Evolutionary conservation across 2,888 invertebrate species (phyloP).

Genomic region (Busseola fusca): DNA sequence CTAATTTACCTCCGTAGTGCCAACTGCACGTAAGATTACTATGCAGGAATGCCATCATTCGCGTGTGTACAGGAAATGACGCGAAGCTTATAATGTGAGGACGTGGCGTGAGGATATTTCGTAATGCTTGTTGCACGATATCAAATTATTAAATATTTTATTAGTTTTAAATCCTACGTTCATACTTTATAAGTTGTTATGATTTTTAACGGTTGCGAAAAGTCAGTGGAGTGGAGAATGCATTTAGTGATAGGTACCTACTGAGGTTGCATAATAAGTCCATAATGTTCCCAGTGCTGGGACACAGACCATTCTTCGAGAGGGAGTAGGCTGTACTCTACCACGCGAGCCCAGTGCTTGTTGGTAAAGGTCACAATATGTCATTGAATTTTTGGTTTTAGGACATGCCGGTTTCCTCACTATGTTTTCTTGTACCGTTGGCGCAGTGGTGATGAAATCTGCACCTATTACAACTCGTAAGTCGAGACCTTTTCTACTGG

Average conservation of each 20-base stretch:
- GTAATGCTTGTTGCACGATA: conserved; percentile 39
- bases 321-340: neutral
- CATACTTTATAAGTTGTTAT: conserved; percentile 9
- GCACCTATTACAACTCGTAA: neutral
- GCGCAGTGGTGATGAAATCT: neutral
- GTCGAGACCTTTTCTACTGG: neutral
- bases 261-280: neutral
- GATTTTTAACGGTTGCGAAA: conserved; percentile 2
- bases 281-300: neutral
- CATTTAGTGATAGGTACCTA: neutral
- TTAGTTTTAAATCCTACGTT: conserved; percentile 4
- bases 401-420: neutral
- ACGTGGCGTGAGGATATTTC: conserved; percentile 59
- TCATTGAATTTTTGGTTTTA: neutral
- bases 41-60: conserved; percentile 62
- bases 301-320: neutral
- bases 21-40: conserved; percentile 49
- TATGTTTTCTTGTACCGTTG: neutral
- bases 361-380: neutral
- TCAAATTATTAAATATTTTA: conserved; percentile 8
- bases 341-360: neutral
- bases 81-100: conserved; percentile 52
- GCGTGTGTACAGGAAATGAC: conserved; percentile 61
- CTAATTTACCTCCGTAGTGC: conserved; percentile 15
- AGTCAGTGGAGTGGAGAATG: conserved; percentile 1